phyloP scores from a whole-genome alignment of 2,888 invertebrate genomes.

The Campoplex nolae region DNA sequence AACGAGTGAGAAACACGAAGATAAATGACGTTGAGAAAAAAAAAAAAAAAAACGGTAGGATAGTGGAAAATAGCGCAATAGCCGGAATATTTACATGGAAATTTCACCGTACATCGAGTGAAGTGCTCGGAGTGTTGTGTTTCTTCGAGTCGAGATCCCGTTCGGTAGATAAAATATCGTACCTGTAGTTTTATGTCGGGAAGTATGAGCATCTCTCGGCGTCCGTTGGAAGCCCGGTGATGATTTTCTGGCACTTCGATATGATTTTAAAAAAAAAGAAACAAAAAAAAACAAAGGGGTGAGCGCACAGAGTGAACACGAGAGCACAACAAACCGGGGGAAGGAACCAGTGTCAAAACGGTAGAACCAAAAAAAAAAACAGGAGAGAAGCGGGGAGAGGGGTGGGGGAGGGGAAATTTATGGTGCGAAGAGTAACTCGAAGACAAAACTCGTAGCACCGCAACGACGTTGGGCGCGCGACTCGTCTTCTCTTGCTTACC shows the following conservation, averaged over 20 bases:
- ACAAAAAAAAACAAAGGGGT: not conserved
- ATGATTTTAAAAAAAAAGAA: not conserved
- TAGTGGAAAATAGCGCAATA: not conserved
- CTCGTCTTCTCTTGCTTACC: conserved; percentile 19
- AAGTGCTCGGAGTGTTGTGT: not conserved
- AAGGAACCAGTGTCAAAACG: not conserved
- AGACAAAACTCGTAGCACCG: conserved; percentile 9
- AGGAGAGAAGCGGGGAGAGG: not conserved
- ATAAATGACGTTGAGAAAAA: not conserved
- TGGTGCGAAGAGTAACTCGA: conserved; percentile 15
- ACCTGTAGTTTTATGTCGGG: conserved; percentile 83
- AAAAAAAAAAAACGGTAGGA: not conserved
- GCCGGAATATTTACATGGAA: conserved; percentile 5
- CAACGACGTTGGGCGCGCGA: conserved; percentile 25
- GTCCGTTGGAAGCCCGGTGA: not conserved
- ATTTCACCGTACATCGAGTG: conserved; percentile 1
- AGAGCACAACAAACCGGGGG: not conserved
- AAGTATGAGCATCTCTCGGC: conserved; percentile 80
- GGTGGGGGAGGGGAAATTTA: not conserved
- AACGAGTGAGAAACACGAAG: not conserved
- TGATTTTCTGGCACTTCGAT: not conserved
- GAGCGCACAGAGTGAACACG: not conserved
- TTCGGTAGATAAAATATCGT: conserved; percentile 66
- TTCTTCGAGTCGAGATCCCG: conserved; percentile 1
- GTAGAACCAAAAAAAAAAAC: not conserved